Evolutionary conservation across 2,888 invertebrate species (phyloP), one percentile per base, ranked within the genome.

Genomic region (Stenodema calcarata): DNA sequence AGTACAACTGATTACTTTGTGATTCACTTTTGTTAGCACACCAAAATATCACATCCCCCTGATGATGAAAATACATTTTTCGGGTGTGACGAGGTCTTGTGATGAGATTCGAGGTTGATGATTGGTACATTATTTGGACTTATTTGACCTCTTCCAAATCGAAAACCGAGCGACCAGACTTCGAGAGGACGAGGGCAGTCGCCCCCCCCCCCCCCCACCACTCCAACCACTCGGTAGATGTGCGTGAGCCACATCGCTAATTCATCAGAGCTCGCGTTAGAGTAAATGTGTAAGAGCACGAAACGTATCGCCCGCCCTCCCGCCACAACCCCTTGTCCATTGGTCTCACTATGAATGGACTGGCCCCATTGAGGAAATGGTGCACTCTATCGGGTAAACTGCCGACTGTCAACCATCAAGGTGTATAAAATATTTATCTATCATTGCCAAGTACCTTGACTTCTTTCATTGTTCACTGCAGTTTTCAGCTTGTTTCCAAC

Each of bases 211-310:
- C n/a, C n/a, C n/a, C n/a, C n/a, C n/a, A n/a, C n/a, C n/a, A n/a
- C n/a, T n/a, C n/a, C n/a, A n/a, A n/a, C n/a, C 42, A 42, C n/a
- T 7, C 35, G 35, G 11, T 28, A 80, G 80, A 80, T 80, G 80
- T 80, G 84, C 84, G 84, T 84, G 84, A 84, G 84, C 70, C 30
- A 84, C 84, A 84, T 84, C 73, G 84, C 84, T 84, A 84, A 84
- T 84, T 84, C 84, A 84, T 84, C 84, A 84, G 44, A 2, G 44
- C 84, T 84, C 44, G 83, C 27, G 69, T 41, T 83, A 42, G 70
- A 73, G 84, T 84, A 84, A 84, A 84, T 84, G 84, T 84, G 84
- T 73, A 84, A 14, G 35, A 73, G 84, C 84, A 84, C 84, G 84
- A 84, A 84, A 84, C 84, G 75, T 50, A 23, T 42, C 27, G 6